Evolutionary conservation across 1,140 invertebrate species (phyloP).

Genomic region (Cylas formicarius): DNA sequence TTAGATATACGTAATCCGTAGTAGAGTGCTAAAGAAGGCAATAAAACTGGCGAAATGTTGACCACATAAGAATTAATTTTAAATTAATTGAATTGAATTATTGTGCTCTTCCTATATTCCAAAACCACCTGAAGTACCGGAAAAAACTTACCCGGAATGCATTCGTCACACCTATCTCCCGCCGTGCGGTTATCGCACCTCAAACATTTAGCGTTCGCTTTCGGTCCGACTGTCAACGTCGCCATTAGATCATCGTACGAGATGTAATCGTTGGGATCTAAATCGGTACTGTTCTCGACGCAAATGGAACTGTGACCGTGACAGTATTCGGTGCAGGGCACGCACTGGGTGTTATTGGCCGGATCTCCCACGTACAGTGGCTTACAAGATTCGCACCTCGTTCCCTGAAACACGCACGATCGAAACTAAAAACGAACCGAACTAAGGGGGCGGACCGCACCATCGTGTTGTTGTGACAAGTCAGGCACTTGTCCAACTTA

Average conservation of each 20-base stretch:
- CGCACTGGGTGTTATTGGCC: slow-evolving; percentile 73
- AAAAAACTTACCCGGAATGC: slow-evolving; percentile 63
- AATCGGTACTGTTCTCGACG: slow-evolving; percentile 45
- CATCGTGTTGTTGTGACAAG: slow-evolving; percentile 90
- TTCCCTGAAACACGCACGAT: slow-evolving; percentile 45
- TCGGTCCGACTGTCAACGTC: slow-evolving; percentile 57
- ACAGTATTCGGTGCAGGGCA: slow-evolving; percentile 82
- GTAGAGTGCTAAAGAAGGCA: too few species aligned
- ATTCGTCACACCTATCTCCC: slow-evolving; percentile 77
- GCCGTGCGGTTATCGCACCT: slow-evolving; percentile 77
- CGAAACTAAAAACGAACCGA: slow-evolving; percentile 1
- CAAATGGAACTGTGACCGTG: slow-evolving; percentile 82
- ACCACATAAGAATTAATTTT: too few species aligned
- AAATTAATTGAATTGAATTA: too few species aligned
- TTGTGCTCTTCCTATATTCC: too few species aligned
- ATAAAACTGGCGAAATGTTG: too few species aligned
- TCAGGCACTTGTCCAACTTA: slow-evolving; percentile 69
- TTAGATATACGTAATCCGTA: too few species aligned
- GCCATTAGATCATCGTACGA: slow-evolving; percentile 40
- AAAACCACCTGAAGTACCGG: too few species aligned
- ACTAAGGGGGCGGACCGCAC: slow-evolving; percentile 37
- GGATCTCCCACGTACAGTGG: slow-evolving; percentile 88
- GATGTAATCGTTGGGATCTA: slow-evolving; percentile 32
- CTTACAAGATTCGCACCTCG: slow-evolving; percentile 81
- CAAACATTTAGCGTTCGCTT: slow-evolving; percentile 70